These are phyloP conservation scores for Tenrec ecaudatus DNA, from an alignment of 2,113 vertebrate genomes.

Conservation along the genomic window DNA sequence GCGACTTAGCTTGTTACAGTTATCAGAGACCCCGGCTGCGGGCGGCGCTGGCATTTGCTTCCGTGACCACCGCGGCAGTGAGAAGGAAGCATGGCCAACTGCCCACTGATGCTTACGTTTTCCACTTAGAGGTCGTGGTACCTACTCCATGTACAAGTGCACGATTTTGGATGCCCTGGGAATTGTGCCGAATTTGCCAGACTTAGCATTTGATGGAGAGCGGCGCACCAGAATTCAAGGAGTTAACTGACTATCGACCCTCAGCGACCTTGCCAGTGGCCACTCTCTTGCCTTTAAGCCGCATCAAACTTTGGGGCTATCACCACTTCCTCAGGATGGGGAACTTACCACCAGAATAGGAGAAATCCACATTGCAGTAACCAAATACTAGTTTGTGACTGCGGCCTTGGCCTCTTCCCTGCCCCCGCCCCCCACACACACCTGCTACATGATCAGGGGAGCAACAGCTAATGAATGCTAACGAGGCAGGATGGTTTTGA, in stretches of 20 bases:
- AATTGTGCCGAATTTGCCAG: constrained; percentile 94
- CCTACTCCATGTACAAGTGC: constrained; percentile 98
- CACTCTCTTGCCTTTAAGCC: constrained; percentile 95
- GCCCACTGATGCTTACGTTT: neutral
- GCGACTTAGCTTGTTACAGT: neutral
- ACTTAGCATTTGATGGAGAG: constrained; percentile 93
- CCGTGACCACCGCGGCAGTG: neutral
- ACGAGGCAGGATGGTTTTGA: constrained; percentile 91
- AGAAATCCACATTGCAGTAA: constrained; percentile 97
- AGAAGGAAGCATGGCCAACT: neutral
- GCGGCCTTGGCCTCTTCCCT: constrained; percentile 94
- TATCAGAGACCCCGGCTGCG: neutral
- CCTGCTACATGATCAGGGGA: constrained; percentile 96
- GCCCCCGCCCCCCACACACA: constrained; percentile 76
- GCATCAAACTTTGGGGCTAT: constrained; percentile 90
- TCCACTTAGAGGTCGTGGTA: constrained; percentile 92
- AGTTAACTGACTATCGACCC: constrained; percentile 87
- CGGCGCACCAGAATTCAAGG: constrained; percentile 91
- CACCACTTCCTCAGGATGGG: constrained; percentile 90
- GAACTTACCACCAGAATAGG: constrained; percentile 93
- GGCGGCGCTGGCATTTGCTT: neutral
- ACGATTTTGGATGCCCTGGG: constrained; percentile 98
- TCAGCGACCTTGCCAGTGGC: constrained; percentile 89
- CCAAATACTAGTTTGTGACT: constrained; percentile 95
- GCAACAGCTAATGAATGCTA: constrained; percentile 91